These are phyloP conservation scores for Neodiprion fabricii DNA, from an alignment of 1,140 invertebrate genomes.

Conservation along the genomic window DNA sequence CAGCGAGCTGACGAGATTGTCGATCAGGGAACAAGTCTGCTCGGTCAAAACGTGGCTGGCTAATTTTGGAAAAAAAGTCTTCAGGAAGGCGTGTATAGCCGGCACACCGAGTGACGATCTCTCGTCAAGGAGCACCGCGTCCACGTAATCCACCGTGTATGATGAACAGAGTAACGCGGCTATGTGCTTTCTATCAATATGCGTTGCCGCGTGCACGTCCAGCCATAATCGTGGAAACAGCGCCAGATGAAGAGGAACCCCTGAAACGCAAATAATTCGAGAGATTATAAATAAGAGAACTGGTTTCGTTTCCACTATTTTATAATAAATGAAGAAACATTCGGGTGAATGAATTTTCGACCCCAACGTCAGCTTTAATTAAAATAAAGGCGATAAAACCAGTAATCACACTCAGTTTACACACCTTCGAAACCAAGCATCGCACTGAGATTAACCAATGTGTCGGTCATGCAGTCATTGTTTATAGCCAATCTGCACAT, in stretches of 20 bases:
- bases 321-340: too few species aligned
- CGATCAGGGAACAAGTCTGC: conserved; percentile 66
- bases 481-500: conserved; percentile 88
- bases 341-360: too few species aligned
- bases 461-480: conserved; percentile 79
- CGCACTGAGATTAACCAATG: conserved; percentile 80
- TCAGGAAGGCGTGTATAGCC: conserved; percentile 82
- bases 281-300: not conserved
- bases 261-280: conserved; percentile 32
- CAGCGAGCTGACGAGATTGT: conserved; percentile 64
- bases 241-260: conserved; percentile 79
- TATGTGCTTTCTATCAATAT: conserved; percentile 80
- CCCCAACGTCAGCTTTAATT: not conserved
- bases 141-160: conserved; percentile 84
- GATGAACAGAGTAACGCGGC: conserved; percentile 78
- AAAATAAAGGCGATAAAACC: not conserved
- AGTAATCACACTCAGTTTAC: not conserved
- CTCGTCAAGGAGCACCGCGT: conserved; percentile 82
- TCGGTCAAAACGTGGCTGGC: conserved; percentile 67
- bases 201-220: conserved; percentile 78
- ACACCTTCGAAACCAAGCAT: conserved; percentile 84
- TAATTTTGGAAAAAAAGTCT: conserved; percentile 83
- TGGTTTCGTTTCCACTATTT: too few species aligned
- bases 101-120: conserved; percentile 77
- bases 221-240: conserved; percentile 87